These are phyloP conservation scores for Nesogale talazaci DNA, from an alignment of 2,113 vertebrate genomes.

Conservation along the genomic window DNA sequence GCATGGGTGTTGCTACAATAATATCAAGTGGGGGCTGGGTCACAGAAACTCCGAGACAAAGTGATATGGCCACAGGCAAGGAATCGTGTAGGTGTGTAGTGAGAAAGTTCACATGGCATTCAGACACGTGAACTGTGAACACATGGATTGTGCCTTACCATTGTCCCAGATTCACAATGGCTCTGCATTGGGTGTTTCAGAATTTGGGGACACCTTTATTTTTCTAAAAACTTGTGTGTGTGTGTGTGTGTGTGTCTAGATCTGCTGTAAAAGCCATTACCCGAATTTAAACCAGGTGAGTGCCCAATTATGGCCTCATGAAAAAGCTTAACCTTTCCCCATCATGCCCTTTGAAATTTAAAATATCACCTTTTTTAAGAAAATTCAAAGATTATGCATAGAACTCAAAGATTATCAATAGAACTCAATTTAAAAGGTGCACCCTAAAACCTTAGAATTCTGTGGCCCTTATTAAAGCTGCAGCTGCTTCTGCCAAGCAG, in stretches of 20 bases:
- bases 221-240: background rate
- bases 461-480: background rate
- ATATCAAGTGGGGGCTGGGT: background rate
- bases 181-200: background rate
- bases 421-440: constrained; percentile 25
- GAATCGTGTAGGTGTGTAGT: rapidly evolving
- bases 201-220: background rate
- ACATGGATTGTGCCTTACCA: background rate
- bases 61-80: rapidly evolving
- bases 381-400: background rate
- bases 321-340: background rate
- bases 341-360: background rate
- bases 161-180: background rate
- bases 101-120: background rate
- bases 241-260: background rate
- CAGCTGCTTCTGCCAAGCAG: no score
- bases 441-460: constrained; percentile 10
- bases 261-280: background rate
- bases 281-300: background rate
- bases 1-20: background rate
- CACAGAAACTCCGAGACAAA: background rate
- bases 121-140: background rate
- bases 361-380: background rate
- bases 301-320: background rate
- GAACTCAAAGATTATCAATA: constrained; percentile 8